A percentile compares a stretch with the other conserved stretches of the same genome.
Evolutionary conservation across 2,113 vertebrate species (phyloP).

Genomic region (Phoxinus phoxinus): DNA sequence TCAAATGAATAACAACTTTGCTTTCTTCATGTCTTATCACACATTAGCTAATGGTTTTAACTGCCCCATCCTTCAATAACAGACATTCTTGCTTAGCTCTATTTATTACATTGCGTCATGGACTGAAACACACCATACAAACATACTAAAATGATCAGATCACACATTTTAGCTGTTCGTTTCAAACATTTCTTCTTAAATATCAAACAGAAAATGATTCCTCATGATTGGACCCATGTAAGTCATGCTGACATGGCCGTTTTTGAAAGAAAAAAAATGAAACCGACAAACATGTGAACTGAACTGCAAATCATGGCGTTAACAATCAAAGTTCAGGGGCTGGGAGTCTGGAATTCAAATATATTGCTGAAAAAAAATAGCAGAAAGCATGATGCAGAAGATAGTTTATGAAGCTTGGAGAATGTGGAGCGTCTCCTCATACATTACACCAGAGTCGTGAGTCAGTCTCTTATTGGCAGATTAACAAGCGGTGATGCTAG

Average conservation of each 20-base stretch:
- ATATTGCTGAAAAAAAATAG: not conserved
- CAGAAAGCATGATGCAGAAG: not conserved
- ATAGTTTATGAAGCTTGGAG: not conserved
- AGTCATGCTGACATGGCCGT: not conserved
- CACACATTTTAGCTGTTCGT: too few relatives aligned
- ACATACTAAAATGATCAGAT: too few relatives aligned
- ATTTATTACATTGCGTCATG: not conserved
- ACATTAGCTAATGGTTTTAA: not conserved
- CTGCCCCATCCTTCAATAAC: not conserved
- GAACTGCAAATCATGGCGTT: not conserved
- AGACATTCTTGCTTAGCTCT: not conserved
- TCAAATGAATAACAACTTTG: not conserved
- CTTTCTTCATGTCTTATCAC: not conserved
- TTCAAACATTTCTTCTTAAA: not conserved
- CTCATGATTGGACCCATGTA: not conserved
- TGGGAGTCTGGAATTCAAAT: not conserved
- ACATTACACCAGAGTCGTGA: conserved; percentile 32
- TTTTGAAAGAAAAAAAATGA: not conserved
- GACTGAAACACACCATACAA: too few relatives aligned
- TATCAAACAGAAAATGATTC: not conserved
- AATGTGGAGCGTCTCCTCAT: conserved; percentile 1
- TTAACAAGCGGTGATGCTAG: conserved; percentile 24
- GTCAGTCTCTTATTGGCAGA: conserved; percentile 37
- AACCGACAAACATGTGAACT: not conserved
- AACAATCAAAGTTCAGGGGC: not conserved